phyloP scores from a whole-genome alignment of 2,113 vertebrate genomes.

The Okapia johnstoni region DNA sequence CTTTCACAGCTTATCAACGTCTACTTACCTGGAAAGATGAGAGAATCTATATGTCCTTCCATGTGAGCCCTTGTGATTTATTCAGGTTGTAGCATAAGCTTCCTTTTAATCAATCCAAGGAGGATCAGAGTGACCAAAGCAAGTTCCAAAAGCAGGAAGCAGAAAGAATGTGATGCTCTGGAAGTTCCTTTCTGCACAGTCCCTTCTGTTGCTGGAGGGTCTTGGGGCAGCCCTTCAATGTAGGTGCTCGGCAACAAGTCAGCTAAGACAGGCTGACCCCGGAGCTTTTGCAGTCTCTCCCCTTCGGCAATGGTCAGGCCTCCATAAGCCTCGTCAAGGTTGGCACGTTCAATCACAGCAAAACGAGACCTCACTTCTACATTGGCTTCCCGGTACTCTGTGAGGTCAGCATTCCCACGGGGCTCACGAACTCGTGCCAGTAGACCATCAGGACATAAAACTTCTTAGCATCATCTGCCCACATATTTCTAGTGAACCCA shows the following conservation, averaged over 20 bases:
- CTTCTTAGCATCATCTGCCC: slow-evolving; percentile 92
- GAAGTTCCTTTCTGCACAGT: slow-evolving; percentile 67
- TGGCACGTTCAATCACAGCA: slow-evolving; percentile 92
- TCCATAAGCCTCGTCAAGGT: slow-evolving; percentile 95
- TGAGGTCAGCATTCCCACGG: slow-evolving; percentile 93
- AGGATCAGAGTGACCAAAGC: slow-evolving; percentile 40
- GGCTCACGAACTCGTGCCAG: slow-evolving; percentile 90
- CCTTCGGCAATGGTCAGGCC: slow-evolving; percentile 87
- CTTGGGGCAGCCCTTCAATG: slow-evolving; percentile 87
- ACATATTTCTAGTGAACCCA: slow-evolving; percentile 93
- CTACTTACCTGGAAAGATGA: slow-evolving; percentile 11
- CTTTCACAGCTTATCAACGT: slow-evolving; percentile 38
- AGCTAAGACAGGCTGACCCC: slow-evolving; percentile 66
- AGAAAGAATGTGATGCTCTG: slow-evolving; percentile 25
- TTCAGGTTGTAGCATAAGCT: slow-evolving; percentile 12
- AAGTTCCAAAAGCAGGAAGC: slow-evolving; percentile 53
- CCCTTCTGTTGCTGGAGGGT: not conserved
- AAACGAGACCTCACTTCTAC: slow-evolving; percentile 93
- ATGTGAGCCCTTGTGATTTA: slow-evolving; percentile 8
- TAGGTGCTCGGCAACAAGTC: slow-evolving; percentile 83
- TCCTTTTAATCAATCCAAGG: slow-evolving; percentile 50
- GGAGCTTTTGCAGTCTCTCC: slow-evolving; percentile 82
- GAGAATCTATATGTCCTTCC: slow-evolving; percentile 21
- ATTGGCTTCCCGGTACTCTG: slow-evolving; percentile 92
- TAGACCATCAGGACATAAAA: slow-evolving; percentile 89